A percentile compares a stretch with the other conserved stretches of the same genome.
Conservation (phyloP, 2,888 invertebrate species). For the Arrhopalites spinosus region DNA sequence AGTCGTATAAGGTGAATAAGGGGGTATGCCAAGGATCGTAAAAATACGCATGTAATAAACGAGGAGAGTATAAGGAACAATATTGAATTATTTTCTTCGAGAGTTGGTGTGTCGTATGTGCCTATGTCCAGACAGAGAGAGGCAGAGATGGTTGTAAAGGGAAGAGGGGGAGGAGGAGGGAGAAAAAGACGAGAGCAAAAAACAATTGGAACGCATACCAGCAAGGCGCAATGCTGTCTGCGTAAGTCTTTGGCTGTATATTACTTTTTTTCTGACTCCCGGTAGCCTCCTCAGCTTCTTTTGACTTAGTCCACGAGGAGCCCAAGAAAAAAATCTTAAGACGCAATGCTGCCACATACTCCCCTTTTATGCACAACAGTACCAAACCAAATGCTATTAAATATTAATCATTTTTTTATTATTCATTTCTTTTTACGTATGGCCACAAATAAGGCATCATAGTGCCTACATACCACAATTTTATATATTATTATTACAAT, state of each 20-base stretch:
- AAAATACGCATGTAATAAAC: background rate
- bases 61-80: background rate
- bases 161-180: background rate
- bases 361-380: no score
- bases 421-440: no score
- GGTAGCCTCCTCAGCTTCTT: slow-evolving; percentile 24
- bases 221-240: slow-evolving; percentile 56
- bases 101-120: background rate
- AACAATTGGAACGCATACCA: slow-evolving; percentile 49
- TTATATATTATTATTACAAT: no score
- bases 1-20: no score
- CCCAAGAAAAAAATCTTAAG: background rate
- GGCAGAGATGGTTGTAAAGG: background rate
- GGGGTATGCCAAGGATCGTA: no score
- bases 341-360: slow-evolving; percentile 24
- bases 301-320: background rate
- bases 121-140: background rate
- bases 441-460: no score
- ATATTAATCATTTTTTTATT: no score
- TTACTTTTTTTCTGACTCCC: slow-evolving; percentile 28
- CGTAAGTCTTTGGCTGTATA: slow-evolving; percentile 22
- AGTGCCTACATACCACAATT: no score
- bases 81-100: no score
- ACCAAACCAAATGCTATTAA: no score
- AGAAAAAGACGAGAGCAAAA: slow-evolving; percentile 26